Evolutionary conservation across 2,797 vertebrate genomes (phyloP), one percentile per base, ranked within the genome.

Genomic region (Rhynchonycteris naso): DNA sequence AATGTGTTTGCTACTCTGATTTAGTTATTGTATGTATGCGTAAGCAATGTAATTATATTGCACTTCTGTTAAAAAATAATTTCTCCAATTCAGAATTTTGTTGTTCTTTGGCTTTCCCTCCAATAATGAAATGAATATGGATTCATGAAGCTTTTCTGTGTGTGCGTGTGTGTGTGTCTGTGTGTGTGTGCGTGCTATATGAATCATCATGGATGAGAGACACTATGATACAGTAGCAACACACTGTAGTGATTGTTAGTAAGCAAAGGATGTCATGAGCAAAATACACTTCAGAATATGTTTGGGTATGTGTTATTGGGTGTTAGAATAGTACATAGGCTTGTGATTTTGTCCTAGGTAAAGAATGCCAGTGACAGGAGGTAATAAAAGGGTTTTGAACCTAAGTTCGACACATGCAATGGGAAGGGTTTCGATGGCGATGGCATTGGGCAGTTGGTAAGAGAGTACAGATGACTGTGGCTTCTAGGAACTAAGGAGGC

Each of bases 11-110:
- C 68, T 74, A 30, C 33, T 93, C 9, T 81, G 61, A 93, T 78
- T 86, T 85, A 84, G 68, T 63, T 56, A 83, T 76, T 80, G 9
- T 50, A n/a, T 69, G 30, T 79, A 65, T 69, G 26, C 88, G 33
- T 91, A 91, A 82, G 33, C 22, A 66, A 81, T 93, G 61, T 43
- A 78, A 74, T 93, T 83, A 93, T 90, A 84, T 90, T 76, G 6
- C 43, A 68, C 3, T 72, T 69, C 52, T 93, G 5, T 52, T 8
- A 61, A 79, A 54, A 69, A 66, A 18, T 15, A 30, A 15, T 61
- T 66, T 26, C 5, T 59, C 30, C 21, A 88, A 12, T 61, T 86
- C 24, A 65, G 33, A 90, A 54, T 81, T 96, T 80, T 90, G 59
- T 93, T 74, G 83, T n/a, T 28, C 9, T 63, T 47, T 75, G n/a